A percentile compares a stretch with the other conserved stretches of the same genome.
Conservation (phyloP, 2,888 invertebrate species). For the Liodrosophila aerea region DNA sequence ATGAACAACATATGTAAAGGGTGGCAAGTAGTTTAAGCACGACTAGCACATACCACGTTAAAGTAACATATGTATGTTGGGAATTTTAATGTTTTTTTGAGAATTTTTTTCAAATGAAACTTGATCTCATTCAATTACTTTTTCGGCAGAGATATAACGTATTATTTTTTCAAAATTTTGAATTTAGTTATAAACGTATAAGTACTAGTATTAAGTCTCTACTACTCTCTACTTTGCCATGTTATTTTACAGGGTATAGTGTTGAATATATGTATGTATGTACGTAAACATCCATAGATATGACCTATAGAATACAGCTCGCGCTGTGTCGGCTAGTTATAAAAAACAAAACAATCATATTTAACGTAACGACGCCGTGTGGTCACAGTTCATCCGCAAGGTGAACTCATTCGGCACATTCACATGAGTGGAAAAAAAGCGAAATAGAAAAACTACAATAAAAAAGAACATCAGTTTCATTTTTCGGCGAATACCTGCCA, state of each 20-base stretch:
- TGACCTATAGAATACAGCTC: slow-evolving; percentile 46
- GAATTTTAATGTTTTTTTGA: too few relatives aligned
- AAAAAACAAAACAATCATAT: slow-evolving; percentile 33
- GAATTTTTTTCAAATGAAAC: too few relatives aligned
- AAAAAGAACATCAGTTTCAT: not conserved
- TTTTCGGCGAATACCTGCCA: slow-evolving; percentile 25
- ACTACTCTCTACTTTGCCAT: not conserved
- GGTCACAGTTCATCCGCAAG: slow-evolving; percentile 36
- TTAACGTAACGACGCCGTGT: slow-evolving; percentile 32
- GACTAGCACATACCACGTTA: slow-evolving; percentile 3
- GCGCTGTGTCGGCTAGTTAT: slow-evolving; percentile 50
- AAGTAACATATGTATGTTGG: not conserved
- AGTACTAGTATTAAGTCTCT: too few relatives aligned
- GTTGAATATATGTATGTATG: slow-evolving; percentile 9
- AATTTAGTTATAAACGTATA: too few relatives aligned
- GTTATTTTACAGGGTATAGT: slow-evolving; percentile 11
- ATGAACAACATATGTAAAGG: not conserved
- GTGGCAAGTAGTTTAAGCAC: not conserved
- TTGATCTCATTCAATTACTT: too few relatives aligned
- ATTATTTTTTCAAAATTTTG: too few relatives aligned
- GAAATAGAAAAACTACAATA: too few relatives aligned
- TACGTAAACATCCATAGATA: slow-evolving; percentile 22
- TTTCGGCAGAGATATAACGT: too few relatives aligned
- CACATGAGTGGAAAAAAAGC: slow-evolving; percentile 17
- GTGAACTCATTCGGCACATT: slow-evolving; percentile 35